Base-by-base conservation (phyloP, 2,797 vertebrate species). In the Nyctibius grandis region DNA sequence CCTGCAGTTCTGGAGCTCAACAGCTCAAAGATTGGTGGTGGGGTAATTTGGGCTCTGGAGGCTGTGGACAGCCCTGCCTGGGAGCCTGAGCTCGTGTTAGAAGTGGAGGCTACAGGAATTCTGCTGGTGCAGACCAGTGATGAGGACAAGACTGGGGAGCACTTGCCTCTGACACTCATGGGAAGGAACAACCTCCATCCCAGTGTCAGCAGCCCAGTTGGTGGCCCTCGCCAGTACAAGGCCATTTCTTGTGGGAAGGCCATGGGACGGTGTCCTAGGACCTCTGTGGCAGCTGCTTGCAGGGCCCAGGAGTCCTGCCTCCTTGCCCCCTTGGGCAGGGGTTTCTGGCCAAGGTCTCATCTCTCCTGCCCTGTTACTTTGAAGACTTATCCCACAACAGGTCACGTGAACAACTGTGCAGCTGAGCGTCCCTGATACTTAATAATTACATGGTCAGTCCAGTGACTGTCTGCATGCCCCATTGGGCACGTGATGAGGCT, bases 401-500 rank as follows among this genome's bases (percentile, higher is more conserved):
- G 68, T 91, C 69, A 4, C 4, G 0, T 33, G 36, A 64, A 65
- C 54, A 47, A 20, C 13, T 51, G 63, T 82, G 91, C 80, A 67
- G 72, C 84, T 80, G 81, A 89, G 81, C 80, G n/a, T 76, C 84
- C 47, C 54, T 1, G 5, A 38, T 69, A 60, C 42, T 64, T 82
- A 38, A 36, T 64, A 57, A 57, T 68, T 53, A 48, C 63, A 18
- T 22, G 45, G 70, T 44, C 81, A 73, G 78, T 42, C 48, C 83
- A 40, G 79, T 42, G 88, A 15, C 85, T 76, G 54, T 79, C 64
- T 89, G 85, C 79, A 36, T 40, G 83, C 76, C 85, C 80, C 76
- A 34, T 36, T 86, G 95, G 88, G 85, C 92, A 81, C 76, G 13
- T 6, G 74, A 5, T 90, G 95, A 83, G 77, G 76, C 92, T 94